Evolutionary conservation across 2,113 vertebrate genomes (phyloP), one percentile per base, ranked within the genome.

Genomic region (Dendropsophus ebraccatus): DNA sequence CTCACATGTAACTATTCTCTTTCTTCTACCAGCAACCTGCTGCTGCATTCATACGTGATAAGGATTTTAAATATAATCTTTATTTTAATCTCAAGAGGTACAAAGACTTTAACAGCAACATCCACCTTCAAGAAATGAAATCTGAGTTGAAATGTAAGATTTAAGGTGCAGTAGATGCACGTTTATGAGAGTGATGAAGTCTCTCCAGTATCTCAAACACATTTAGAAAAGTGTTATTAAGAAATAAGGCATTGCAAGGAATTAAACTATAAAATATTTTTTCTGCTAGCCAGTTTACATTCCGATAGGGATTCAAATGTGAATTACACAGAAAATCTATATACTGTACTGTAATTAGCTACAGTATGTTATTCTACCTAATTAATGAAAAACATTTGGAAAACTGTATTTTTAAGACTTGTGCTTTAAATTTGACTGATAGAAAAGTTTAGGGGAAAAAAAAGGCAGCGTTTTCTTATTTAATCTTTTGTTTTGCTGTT

Each of bases 1-100:
- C 32, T 80, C 13, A 60, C 77, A 60, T 56, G 52, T 60, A 25
- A 80, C 77, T 25, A 80, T 80, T 80, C 21, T 81, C 37, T 37
- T 72, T 82, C 47, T 72, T 83, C 30, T 28, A 37, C 13, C 30
- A 37, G 65, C 50, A 32, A 82, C 62, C 65, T 54, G 81, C 67
- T 83, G 81, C 81, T 83, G 81, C 81, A 83, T 72, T 83, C 67
- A 83, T 37, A 83, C 81, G 67, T 83, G 81, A 83, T 83, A 73
- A n/a, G 67, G 50, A 32, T 83, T 58, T 83, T 54, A 83, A 83
- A 56, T 73, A 72, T 83, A 72, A 83, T 83, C 67, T 54, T 70
- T 54, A 70, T 83, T 83, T 83, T 72, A 83, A 72, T 83, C 81
- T 50, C 67, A 8, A 19, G 65, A 72, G 81, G 81, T 56, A 83